A percentile compares a stretch with the other conserved stretches of the same genome.
Conservation (phyloP, 1,140 invertebrate species). For the Laodelphax striatellus region DNA sequence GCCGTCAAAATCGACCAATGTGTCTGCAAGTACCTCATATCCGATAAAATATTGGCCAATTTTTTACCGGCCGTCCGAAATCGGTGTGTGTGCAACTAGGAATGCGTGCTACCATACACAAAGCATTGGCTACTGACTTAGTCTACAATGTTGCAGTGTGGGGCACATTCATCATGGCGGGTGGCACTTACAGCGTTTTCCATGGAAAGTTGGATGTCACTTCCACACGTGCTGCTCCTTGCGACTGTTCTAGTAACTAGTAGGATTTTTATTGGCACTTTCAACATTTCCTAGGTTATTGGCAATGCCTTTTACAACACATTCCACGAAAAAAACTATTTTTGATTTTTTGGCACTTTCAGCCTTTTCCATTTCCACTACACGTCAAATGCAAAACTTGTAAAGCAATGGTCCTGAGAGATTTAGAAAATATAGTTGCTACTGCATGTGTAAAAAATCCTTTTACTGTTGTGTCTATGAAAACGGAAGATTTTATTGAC, state of each 20-base stretch:
- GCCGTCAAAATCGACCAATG: too few species aligned
- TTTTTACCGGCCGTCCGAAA: too few species aligned
- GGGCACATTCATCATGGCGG: not conserved
- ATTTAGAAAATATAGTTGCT: constrained; percentile 9
- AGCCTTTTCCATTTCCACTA: constrained; percentile 1
- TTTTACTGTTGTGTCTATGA: constrained; percentile 5
- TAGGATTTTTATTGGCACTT: not conserved
- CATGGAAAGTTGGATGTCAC: too few species aligned
- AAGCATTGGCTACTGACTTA: too few species aligned
- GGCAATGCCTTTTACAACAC: constrained; percentile 2
- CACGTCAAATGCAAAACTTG: constrained; percentile 13
- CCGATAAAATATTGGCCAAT: too few species aligned
- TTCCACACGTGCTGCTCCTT: too few species aligned
- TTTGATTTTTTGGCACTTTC: constrained; percentile 5
- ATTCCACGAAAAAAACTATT: not conserved
- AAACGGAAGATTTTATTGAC: constrained; percentile 10
- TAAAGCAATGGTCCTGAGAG: constrained; percentile 10
- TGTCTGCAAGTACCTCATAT: too few species aligned
- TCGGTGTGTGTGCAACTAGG: too few species aligned
- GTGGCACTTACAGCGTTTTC: not conserved
- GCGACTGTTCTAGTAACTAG: too few species aligned
- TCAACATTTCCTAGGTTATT: constrained; percentile 1
- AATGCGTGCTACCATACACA: too few species aligned
- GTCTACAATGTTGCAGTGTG: too few species aligned
- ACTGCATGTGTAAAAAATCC: constrained; percentile 8